Conservation (phyloP, 1,140 invertebrate species). For the Leguminivora glycinivorella region DNA sequence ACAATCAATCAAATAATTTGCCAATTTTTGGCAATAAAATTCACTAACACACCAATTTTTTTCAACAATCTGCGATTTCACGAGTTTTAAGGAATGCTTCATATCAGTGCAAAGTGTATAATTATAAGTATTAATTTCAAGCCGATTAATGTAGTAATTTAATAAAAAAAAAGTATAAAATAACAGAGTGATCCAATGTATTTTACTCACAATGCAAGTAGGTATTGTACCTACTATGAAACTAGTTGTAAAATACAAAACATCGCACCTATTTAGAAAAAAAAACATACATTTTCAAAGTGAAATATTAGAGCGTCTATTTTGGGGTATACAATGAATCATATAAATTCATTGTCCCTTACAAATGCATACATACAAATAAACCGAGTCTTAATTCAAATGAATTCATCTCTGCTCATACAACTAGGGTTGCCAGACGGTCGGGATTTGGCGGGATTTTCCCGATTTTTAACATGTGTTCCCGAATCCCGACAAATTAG, state of each 20-base stretch:
- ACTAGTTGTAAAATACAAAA: not conserved
- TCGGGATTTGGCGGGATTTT: too few relatives aligned
- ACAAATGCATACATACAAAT: too few relatives aligned
- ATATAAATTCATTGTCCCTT: too few relatives aligned
- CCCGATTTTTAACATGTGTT: too few relatives aligned
- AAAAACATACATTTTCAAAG: not conserved
- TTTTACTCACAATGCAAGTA: not conserved
- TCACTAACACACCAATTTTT: conserved; percentile 1
- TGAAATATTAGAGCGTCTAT: not conserved
- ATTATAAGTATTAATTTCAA: too few relatives aligned
- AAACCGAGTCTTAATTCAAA: not conserved
- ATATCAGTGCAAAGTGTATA: not conserved
- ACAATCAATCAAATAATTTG: conserved; percentile 13
- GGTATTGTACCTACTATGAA: not conserved
- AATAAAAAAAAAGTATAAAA: not conserved
- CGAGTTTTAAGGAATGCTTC: conserved; percentile 9
- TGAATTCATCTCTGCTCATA: not conserved
- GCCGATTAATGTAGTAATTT: not conserved
- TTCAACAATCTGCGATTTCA: not conserved
- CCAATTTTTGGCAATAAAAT: conserved; percentile 12
- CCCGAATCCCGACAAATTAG: too few relatives aligned
- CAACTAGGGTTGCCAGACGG: too few relatives aligned
- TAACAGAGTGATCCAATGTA: not conserved
- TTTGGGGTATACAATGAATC: too few relatives aligned
- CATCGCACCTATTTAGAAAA: too few relatives aligned